Evolutionary conservation across 2,797 vertebrate species (phyloP), one percentile per base, ranked within the genome.

Genomic region (Pseudopleuronectes americanus): DNA sequence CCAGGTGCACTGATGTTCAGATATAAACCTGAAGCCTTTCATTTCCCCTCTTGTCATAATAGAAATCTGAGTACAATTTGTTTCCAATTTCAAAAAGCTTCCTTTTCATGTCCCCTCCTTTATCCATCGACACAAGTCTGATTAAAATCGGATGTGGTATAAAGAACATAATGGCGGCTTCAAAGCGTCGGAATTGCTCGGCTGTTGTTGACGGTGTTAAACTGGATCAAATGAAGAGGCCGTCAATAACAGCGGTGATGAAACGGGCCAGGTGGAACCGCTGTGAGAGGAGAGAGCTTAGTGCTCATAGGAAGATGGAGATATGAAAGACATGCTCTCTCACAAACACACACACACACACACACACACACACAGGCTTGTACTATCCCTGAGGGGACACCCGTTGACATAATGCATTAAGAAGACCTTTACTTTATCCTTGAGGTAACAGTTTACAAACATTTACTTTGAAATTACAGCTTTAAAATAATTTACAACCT

Each of bases 181-280:
- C 68, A 84, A 83, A 87, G 84, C 69, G 56, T 72, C 55, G 78
- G 38, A 43, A 79, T 57, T 55, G 74, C 64, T 70, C 43, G 4
- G 60, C 59, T 41, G 65, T 51, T 81, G 71, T 62, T 59, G 61
- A 43, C n/a, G 54, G 33, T 71, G 63, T 38, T 72, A 71, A 82
- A 85, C 63, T 3, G 69, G 68, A 87, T 87, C 77, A 85, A 88
- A 87, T 84, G 56, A 87, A 70, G 55, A 38, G 76, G 28, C 47
- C 63, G 65, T 78, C 62, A 86, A 58, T 64, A 10, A 41, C 28
- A 21, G 23, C 43, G 8, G n/a, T 9, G 57, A 79, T 84, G 76
- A 87, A 87, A 77, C 68, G 16, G 61, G 47, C 69, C 76, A 81
- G 74, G 74, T 88, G 87, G 84, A 87, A 69, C 65, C 7, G 22